Evolutionary conservation across 2,113 vertebrate genomes (phyloP), one percentile per base, ranked within the genome.

Genomic region (Carassius gibelio): DNA sequence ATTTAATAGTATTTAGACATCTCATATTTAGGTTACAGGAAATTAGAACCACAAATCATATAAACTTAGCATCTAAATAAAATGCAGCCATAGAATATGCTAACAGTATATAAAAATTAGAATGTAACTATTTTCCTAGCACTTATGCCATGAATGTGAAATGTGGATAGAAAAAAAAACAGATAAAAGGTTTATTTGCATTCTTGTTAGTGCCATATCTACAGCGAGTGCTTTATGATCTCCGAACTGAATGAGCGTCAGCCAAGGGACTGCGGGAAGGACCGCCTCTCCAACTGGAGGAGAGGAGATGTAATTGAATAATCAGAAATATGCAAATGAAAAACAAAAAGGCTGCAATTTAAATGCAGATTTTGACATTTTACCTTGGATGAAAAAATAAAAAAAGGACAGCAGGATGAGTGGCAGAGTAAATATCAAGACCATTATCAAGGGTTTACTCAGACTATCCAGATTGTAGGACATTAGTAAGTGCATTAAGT

Each of bases 291-390:
- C 34, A 45, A 50, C 34, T 30, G 45, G 38, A 88, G 68, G 45
- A 30, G 36, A 82, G 66, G 34, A 62, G 72, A 89, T 91, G 89
- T 90, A 92, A 92, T 88, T 92, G 88, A 92, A 93, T 90, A 92
- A 93, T 92, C 90, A 91, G 77, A 92, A 91, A 91, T 91, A 94
- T 92, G 92, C 89, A 93, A 89, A 94, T 94, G 89, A 91, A 90
- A 86, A 48, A 85, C 48, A 50, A 55, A 82, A 82, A 88, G 69
- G 81, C 88, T 93, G 88, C 89, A 89, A 94, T 93, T 94, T 93
- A 93, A 93, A 94, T 95, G 94, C 92, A 94, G 94, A 94, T 94
- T 94, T 87, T 91, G 91, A 85, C 92, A 92, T 94, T 94, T 93
- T 92, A 88, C 81, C 83, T 79, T 52, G 30, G 66, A 74, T 76